Base-by-base conservation (phyloP, 2,797 vertebrate species). In the Platalea minor region DNA sequence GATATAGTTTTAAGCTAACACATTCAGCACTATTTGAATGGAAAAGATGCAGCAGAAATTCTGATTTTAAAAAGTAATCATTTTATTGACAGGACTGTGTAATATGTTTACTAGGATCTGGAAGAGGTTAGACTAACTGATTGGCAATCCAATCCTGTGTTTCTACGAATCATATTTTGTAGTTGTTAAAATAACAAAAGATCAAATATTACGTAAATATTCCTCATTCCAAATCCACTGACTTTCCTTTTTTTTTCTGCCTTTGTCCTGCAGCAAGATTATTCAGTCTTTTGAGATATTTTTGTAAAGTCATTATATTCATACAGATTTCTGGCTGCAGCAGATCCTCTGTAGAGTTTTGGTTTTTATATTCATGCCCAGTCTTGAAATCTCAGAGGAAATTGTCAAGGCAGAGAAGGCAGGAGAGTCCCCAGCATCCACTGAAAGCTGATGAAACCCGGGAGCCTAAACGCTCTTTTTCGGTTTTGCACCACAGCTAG, bases 231-330 rank as follows among this genome's bases (percentile, higher is more conserved):
- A 89, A 91, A 85, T 88, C 77, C 67, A 67, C 17, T 59, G 37
- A 60, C 20, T 56, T 91, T 31, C 9, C 15, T 70, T 73, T 73
- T 35, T 35, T 77, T 74, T 50, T 4, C 41, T 89, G 21, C 14
- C 28, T 92, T 61, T 88, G 81, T 89, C 80, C 75, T 83, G 65
- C 29, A 92, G 72, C 61, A 91, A 90, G 67, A 78, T 89, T 95
- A 74, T 88, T 90, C 56, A 76, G 43, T 70, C 54, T 75, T 91
- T 73, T 82, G 81, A 94, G 72, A 48, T 86, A 77, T 48, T 94
- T 94, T 76, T 73, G 20, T 78, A 67, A 86, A 78, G 37, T 77
- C 59, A 46, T 93, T 92, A 75, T 88, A 81, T 63, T 81, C 43
- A 56, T 63, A 65, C 11, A n/a, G 48, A 86, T 67, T 82, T 80